These are phyloP conservation scores for Lophotriccus pileatus DNA, from an alignment of 2,797 vertebrate species.

Conservation along the genomic window DNA sequence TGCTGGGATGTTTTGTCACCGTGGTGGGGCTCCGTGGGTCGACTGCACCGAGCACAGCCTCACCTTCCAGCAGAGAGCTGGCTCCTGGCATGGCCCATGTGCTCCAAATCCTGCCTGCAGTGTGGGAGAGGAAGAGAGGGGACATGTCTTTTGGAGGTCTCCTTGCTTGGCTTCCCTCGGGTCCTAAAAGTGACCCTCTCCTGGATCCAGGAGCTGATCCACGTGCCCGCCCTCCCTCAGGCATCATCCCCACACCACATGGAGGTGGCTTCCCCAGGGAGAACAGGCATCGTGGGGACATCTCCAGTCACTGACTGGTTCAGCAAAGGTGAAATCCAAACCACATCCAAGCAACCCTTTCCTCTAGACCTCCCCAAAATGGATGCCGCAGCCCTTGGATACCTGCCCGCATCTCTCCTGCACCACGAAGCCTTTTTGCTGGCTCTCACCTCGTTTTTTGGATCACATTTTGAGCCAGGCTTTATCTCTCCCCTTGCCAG, in stretches of 20 bases:
- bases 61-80: neutral
- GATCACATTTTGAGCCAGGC: neutral
- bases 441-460: neutral
- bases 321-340: neutral
- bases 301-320: accelerated
- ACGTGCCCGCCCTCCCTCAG: accelerated
- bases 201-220: neutral
- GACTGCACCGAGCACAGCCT: accelerated
- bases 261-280: neutral
- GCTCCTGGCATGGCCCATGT: accelerated
- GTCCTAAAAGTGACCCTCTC: neutral
- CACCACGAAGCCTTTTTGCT: neutral
- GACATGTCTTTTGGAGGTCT: accelerated
- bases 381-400: neutral
- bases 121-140: too few relatives aligned
- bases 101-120: neutral
- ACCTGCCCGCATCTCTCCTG: neutral
- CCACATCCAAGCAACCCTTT: neutral
- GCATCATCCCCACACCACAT: accelerated
- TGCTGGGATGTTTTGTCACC: neutral
- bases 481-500: neutral
- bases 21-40: neutral
- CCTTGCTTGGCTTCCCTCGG: neutral
- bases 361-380: neutral
- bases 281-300: accelerated